Evolutionary conservation across 2,113 vertebrate species (phyloP).

Genomic region (Salvelinus sp.): DNA sequence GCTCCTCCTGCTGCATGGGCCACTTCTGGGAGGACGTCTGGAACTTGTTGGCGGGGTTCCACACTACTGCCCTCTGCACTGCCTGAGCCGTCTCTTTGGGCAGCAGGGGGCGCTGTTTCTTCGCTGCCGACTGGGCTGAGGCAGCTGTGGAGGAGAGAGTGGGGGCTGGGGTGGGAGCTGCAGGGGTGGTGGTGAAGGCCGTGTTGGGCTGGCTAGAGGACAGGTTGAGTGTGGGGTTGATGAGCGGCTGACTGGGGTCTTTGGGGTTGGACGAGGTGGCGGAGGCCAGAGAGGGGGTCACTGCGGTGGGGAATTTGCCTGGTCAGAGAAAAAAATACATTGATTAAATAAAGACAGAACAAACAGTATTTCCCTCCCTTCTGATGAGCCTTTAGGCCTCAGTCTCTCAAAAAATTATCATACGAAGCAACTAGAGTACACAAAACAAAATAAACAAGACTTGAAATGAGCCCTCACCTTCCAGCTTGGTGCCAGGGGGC

Average conservation of each 20-base stretch:
- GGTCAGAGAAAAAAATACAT: conserved; percentile 37
- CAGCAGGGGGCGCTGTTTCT: conserved; percentile 95
- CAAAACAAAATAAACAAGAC: background rate
- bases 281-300: conserved; percentile 69
- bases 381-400: background rate
- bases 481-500: conserved; percentile 75
- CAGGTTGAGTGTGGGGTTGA: conserved; percentile 63
- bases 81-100: conserved; percentile 90
- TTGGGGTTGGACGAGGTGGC: conserved; percentile 74
- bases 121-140: conserved; percentile 66
- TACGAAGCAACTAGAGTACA: background rate
- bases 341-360: background rate
- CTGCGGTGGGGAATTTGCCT: conserved; percentile 82
- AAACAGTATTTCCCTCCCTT: background rate
- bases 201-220: conserved; percentile 70
- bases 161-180: conserved; percentile 66
- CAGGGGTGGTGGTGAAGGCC: conserved; percentile 55
- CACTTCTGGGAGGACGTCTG: conserved; percentile 96
- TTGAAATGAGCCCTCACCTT: conserved; percentile 72
- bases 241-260: conserved; percentile 76
- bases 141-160: conserved; percentile 54
- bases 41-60: conserved; percentile 92
- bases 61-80: conserved; percentile 87
- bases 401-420: background rate
- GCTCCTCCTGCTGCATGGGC: conserved; percentile 84